phyloP scores from a whole-genome alignment of 2,113 vertebrate species.

The Sceloporus undulatus region DNA sequence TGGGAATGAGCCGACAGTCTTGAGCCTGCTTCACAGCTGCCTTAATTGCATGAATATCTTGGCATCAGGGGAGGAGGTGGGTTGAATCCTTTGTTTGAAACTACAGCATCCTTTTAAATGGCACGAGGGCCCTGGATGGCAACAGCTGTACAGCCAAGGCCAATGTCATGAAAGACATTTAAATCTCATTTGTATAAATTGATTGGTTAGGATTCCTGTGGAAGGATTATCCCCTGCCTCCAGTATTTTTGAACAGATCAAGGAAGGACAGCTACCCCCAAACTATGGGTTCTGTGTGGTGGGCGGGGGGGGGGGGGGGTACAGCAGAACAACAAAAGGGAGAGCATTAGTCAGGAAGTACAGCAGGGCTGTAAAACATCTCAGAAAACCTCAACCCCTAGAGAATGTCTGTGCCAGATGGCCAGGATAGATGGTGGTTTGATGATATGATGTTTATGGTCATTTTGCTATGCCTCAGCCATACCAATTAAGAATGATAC shows the following conservation, averaged over 20 bases:
- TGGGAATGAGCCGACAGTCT: neutral
- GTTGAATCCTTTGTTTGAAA: conserved; percentile 58
- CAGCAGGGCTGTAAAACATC: neutral
- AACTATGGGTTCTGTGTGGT: neutral
- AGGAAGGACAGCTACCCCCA: neutral
- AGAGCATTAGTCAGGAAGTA: rapidly evolving
- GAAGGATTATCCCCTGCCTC: conserved; percentile 51
- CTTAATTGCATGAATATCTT: neutral
- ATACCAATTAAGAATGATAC: conserved; percentile 19
- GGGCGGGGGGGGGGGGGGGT: too few relatives aligned
- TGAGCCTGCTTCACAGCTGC: conserved; percentile 28
- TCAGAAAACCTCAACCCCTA: neutral
- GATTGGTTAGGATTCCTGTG: conserved; percentile 53
- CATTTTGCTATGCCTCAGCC: conserved; percentile 18
- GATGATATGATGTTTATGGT: conserved; percentile 21
- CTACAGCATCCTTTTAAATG: conserved; percentile 59
- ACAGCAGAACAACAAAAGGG: neutral
- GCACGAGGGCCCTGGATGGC: conserved; percentile 14
- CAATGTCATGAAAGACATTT: neutral
- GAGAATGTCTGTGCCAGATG: conserved; percentile 26
- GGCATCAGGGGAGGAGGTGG: rapidly evolving
- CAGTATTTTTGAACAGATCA: neutral
- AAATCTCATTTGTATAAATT: conserved; percentile 71
- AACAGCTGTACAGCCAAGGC: conserved; percentile 62
- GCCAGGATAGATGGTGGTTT: conserved; percentile 6